Evolutionary conservation across 2,797 vertebrate genomes (phyloP).

Genomic region (Basileuterus tristriatus): DNA sequence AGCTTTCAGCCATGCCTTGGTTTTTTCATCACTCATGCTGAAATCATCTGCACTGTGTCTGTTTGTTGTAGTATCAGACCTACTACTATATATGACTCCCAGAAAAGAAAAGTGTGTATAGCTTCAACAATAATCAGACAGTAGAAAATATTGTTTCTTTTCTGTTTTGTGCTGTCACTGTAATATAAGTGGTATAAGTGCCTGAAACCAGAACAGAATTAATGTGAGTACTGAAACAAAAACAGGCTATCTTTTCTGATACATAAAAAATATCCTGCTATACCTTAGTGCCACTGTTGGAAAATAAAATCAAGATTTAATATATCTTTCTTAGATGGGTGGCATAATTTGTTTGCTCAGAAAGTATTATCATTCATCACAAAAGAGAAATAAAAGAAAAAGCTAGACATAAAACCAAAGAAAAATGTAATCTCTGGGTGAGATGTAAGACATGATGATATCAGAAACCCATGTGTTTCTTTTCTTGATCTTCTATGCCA

Average conservation of each 20-base stretch:
- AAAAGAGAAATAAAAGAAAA: neutral
- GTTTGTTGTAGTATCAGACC: neutral
- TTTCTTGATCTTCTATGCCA: neutral
- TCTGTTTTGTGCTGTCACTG: neutral
- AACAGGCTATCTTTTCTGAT: neutral
- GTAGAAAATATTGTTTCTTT: neutral
- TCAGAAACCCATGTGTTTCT: neutral
- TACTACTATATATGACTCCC: neutral
- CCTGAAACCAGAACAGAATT: neutral
- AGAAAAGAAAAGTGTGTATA: neutral
- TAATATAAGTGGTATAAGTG: neutral
- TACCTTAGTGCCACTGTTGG: neutral
- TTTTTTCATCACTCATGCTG: neutral
- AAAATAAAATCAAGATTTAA: neutral
- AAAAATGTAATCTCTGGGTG: neutral
- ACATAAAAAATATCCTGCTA: neutral
- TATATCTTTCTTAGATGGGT: neutral
- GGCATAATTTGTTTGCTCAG: neutral
- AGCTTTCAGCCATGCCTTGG: neutral
- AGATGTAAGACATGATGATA: neutral
- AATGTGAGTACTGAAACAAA: neutral
- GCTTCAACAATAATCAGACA: neutral
- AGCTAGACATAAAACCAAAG: neutral
- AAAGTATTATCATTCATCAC: neutral
- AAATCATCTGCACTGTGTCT: neutral